phyloP scores from a whole-genome alignment of 2,797 vertebrate genomes.

The Parambassis ranga region DNA sequence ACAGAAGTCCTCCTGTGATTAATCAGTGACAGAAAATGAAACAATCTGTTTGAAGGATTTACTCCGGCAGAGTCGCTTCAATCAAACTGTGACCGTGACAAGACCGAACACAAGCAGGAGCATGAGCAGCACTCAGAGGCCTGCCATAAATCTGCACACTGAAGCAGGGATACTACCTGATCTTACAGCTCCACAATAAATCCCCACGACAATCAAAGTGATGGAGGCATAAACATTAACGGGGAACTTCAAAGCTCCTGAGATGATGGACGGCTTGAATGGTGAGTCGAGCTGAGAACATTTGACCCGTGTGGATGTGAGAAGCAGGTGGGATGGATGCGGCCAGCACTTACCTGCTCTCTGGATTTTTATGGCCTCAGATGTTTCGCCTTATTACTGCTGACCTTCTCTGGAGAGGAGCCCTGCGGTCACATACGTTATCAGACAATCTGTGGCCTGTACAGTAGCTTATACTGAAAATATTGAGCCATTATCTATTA shows the following conservation, averaged over 20 bases:
- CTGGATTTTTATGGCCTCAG: slow-evolving; percentile 1
- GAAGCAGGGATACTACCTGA: not conserved
- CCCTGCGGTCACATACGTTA: no score
- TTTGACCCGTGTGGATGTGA: slow-evolving; percentile 6
- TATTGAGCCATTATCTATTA: no score
- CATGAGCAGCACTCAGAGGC: not conserved
- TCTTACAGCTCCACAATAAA: slow-evolving; percentile 4
- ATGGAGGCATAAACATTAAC: slow-evolving; percentile 15
- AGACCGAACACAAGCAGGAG: not conserved
- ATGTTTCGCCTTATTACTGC: not conserved
- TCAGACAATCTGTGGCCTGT: not conserved
- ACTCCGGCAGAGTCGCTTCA: not conserved
- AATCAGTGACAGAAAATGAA: not conserved
- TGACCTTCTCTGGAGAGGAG: no score
- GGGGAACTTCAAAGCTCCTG: slow-evolving; percentile 7
- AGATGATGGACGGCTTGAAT: not conserved
- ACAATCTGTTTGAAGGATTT: not conserved
- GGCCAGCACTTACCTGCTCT: not conserved
- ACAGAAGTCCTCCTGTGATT: not conserved
- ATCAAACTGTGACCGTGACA: not conserved
- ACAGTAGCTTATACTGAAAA: no score
- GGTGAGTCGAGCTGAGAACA: not conserved
- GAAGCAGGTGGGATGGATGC: not conserved
- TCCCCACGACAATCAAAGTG: slow-evolving; percentile 18
- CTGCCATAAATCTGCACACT: slow-evolving; percentile 40